Evolutionary conservation across 2,113 vertebrate species (phyloP).

Genomic region (Saccopteryx leptura): DNA sequence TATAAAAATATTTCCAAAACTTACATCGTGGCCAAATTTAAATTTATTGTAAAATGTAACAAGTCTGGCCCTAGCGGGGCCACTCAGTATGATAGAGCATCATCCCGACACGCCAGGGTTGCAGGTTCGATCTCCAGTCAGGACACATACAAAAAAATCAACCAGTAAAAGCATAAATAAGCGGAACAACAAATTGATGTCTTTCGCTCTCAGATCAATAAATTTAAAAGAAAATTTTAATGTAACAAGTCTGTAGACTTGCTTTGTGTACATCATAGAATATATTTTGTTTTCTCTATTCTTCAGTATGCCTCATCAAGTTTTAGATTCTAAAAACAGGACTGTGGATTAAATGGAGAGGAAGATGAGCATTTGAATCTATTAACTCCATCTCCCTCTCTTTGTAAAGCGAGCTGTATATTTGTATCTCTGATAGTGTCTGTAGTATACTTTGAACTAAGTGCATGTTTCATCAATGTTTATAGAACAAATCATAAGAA

Average conservation of each 20-base stretch:
- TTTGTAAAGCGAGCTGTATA: neutral
- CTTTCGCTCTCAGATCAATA: no score
- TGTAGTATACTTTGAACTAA: neutral
- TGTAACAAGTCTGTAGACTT: neutral
- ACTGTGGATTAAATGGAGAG: neutral
- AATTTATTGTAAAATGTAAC: neutral
- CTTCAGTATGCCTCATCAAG: neutral
- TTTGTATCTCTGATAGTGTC: neutral
- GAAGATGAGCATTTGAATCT: neutral
- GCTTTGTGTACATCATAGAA: neutral
- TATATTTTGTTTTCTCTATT: neutral
- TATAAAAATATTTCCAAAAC: slow-evolving; percentile 5
- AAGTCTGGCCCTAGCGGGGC: neutral
- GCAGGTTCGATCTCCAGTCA: no score
- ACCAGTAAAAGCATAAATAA: no score
- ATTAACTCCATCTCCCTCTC: neutral
- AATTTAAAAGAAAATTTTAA: neutral
- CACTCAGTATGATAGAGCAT: no score
- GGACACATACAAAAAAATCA: no score
- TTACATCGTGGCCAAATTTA: slow-evolving; percentile 1
- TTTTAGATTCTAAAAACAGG: slow-evolving; percentile 9
- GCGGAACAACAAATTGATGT: no score
- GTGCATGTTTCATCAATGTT: neutral
- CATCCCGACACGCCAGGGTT: no score
- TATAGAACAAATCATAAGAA: neutral